Conservation (phyloP, 2,113 vertebrate species). For the Sclerurus mexicanus region DNA sequence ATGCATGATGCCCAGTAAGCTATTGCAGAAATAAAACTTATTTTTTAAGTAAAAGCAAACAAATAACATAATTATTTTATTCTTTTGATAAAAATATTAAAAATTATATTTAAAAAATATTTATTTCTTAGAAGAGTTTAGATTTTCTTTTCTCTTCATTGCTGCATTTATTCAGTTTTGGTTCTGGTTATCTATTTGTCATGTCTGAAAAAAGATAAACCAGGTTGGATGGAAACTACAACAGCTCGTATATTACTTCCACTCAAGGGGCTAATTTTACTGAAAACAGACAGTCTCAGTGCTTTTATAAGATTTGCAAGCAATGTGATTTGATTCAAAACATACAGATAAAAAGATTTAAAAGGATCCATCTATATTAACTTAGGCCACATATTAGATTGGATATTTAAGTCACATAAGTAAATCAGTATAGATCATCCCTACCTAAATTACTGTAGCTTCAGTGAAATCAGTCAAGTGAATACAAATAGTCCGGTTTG, state of each 20-base stretch:
- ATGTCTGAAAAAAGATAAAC: neutral
- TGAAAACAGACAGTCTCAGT: neutral
- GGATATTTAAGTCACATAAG: neutral
- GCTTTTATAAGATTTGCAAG: neutral
- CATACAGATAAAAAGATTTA: neutral
- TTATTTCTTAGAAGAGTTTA: neutral
- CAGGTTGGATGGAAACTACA: neutral
- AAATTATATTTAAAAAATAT: neutral
- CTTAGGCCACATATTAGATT: neutral
- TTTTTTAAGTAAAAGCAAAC: neutral
- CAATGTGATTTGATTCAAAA: neutral
- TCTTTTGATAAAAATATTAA: neutral
- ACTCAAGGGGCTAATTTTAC: neutral
- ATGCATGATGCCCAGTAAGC: fast-evolving
- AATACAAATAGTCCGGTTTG: neutral
- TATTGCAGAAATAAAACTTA: neutral
- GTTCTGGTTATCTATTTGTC: neutral
- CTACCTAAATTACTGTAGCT: neutral
- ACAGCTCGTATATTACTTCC: neutral
- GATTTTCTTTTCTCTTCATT: neutral
- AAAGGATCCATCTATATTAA: neutral
- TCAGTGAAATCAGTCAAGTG: neutral
- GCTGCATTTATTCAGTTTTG: neutral
- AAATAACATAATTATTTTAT: neutral
- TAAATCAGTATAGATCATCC: slow-evolving; percentile 22